Evolutionary conservation across 2,888 invertebrate species (phyloP).

Genomic region (Arge pagana): DNA sequence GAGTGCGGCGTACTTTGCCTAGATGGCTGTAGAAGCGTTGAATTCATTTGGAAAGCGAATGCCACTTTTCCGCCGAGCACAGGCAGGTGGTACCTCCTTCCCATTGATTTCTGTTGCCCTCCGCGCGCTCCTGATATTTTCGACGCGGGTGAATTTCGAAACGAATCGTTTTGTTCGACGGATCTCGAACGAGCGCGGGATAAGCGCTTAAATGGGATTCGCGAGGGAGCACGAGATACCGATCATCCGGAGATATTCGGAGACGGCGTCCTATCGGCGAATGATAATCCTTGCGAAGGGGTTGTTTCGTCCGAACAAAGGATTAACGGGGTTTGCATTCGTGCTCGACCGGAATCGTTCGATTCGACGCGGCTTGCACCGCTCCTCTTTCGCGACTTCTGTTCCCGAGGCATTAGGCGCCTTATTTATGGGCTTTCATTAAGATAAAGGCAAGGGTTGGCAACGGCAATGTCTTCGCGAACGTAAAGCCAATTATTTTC

Average conservation of each 20-base stretch:
- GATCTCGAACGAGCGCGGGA: too few relatives aligned
- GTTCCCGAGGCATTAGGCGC: constrained; percentile 54
- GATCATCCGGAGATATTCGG: too few relatives aligned
- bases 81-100: too few relatives aligned
- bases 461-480: constrained; percentile 43
- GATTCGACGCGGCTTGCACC: constrained; percentile 42
- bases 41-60: too few relatives aligned
- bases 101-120: too few relatives aligned
- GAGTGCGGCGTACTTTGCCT: constrained; percentile 32
- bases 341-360: constrained; percentile 26
- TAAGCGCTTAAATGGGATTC: too few relatives aligned
- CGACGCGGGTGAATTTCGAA: too few relatives aligned
- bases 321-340: constrained; percentile 20
- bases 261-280: constrained; percentile 16
- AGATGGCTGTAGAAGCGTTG: too few relatives aligned
- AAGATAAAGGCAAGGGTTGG: constrained; percentile 53
- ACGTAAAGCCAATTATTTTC: constrained; percentile 56
- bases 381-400: constrained; percentile 38
- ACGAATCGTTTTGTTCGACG: too few relatives aligned
- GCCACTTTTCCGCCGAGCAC: too few relatives aligned
- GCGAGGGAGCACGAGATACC: too few relatives aligned
- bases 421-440: constrained; percentile 58
- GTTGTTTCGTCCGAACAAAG: constrained; percentile 18
- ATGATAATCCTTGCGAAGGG: constrained; percentile 16
- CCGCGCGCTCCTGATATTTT: too few relatives aligned